Evolutionary conservation across 2,797 vertebrate species (phyloP).

Genomic region (Emydoidea blandingii): DNA sequence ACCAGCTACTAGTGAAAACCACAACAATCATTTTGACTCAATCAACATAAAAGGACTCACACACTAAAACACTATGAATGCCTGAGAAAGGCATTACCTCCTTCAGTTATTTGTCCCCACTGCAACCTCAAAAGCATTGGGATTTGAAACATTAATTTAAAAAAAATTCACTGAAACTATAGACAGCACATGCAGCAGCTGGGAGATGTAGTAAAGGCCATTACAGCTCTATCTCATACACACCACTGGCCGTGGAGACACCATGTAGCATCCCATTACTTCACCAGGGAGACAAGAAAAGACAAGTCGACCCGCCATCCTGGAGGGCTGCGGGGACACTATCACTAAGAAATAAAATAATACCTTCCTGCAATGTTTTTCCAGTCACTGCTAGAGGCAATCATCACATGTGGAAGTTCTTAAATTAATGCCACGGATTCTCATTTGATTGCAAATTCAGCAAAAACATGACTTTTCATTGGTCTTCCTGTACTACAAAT

Average conservation of each 20-base stretch:
- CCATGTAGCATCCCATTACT: neutral
- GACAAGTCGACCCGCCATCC: neutral
- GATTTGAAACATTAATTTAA: neutral
- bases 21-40: neutral
- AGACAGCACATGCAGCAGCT: neutral
- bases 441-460: constrained; percentile 3
- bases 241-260: neutral
- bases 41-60: neutral
- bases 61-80: neutral
- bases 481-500: neutral
- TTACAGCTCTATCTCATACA: neutral
- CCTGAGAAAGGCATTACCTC: constrained; percentile 5
- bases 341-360: neutral
- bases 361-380: neutral
- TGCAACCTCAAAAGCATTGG: neutral
- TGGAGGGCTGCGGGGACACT: neutral
- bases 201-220: neutral
- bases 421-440: neutral
- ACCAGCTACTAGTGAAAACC: neutral
- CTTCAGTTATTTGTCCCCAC: neutral
- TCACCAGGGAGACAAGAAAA: neutral
- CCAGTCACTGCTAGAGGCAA: neutral
- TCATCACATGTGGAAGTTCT: neutral
- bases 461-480: neutral
- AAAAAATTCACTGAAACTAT: constrained; percentile 28